A percentile compares a stretch with the other conserved stretches of the same genome.
Evolutionary conservation across 2,888 invertebrate genomes (phyloP).

Genomic region (Platerodrilus igneus): DNA sequence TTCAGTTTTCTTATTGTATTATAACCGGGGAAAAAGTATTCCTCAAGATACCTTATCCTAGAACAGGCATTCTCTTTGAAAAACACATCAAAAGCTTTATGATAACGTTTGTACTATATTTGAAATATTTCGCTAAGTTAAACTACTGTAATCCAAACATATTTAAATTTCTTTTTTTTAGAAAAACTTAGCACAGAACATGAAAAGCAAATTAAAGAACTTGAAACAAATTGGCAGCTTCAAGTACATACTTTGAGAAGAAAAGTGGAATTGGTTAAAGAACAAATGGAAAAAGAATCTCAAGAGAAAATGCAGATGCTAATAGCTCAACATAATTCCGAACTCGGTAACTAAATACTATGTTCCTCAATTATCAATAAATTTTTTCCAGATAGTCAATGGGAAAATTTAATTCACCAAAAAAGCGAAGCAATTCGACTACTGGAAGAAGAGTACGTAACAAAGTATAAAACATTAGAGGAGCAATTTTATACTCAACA

Average conservation of each 20-base stretch:
- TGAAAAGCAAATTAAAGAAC: slow-evolving; percentile 43
- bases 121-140: neutral
- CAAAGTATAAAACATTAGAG: slow-evolving; percentile 48
- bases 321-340: slow-evolving; percentile 57
- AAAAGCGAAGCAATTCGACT: slow-evolving; percentile 58
- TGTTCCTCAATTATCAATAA: neutral
- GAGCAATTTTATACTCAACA: slow-evolving; percentile 47
- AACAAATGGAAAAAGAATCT: slow-evolving; percentile 50
- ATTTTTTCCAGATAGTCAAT: slow-evolving; percentile 55
- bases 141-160: neutral
- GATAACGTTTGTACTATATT: no score
- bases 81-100: no score
- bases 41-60: no score
- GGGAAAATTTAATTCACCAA: slow-evolving; percentile 60
- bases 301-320: slow-evolving; percentile 46
- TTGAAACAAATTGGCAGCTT: slow-evolving; percentile 46
- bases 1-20: neutral
- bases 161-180: no score
- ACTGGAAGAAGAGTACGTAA: slow-evolving; percentile 58
- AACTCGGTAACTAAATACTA: slow-evolving; percentile 53
- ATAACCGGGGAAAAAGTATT: neutral
- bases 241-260: slow-evolving; percentile 46
- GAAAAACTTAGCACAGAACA: slow-evolving; percentile 46
- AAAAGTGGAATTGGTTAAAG: slow-evolving; percentile 48
- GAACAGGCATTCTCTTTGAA: no score